A percentile compares a stretch with the other conserved stretches of the same genome.
phyloP scores from a whole-genome alignment of 2,797 vertebrate species.

The Percopsis omiscomaycus region DNA sequence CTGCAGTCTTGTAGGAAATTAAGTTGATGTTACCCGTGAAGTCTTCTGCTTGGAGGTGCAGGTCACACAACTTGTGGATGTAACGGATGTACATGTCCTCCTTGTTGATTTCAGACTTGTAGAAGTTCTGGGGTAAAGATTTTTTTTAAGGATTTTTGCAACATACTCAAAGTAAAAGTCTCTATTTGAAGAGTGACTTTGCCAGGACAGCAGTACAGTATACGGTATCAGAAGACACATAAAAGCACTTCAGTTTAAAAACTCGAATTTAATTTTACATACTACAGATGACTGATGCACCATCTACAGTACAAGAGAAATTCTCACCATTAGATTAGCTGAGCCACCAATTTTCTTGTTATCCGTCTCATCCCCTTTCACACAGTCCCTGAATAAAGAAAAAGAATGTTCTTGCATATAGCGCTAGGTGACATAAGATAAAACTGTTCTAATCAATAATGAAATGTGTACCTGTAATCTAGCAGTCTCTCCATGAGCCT shows the following conservation, averaged over 20 bases:
- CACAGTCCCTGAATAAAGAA: constrained; percentile 86
- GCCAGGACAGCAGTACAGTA: not conserved
- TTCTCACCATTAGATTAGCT: constrained; percentile 93
- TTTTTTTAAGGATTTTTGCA: no score
- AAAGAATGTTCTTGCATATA: not conserved
- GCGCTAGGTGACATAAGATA: constrained; percentile 2
- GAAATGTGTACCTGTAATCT: constrained; percentile 88
- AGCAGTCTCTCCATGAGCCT: constrained; percentile 95
- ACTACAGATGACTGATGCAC: not conserved
- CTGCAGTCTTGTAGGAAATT: not conserved
- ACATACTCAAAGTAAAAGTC: no score
- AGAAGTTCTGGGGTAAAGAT: constrained; percentile 86
- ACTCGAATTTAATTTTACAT: no score
- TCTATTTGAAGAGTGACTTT: not conserved
- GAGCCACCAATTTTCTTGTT: constrained; percentile 98
- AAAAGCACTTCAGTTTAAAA: not conserved
- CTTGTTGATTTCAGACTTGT: constrained; percentile 98
- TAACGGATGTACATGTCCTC: constrained; percentile 99
- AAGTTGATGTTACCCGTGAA: constrained; percentile 85
- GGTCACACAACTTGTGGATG: constrained; percentile 97
- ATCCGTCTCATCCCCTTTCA: constrained; percentile 98
- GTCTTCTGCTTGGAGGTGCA: constrained; percentile 97
- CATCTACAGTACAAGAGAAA: not conserved
- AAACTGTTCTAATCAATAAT: not conserved
- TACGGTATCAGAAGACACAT: not conserved